A percentile compares a stretch with the other conserved stretches of the same genome.
Conservation (phyloP, 2,113 vertebrate species). For the Gallinago paraguaiae region DNA sequence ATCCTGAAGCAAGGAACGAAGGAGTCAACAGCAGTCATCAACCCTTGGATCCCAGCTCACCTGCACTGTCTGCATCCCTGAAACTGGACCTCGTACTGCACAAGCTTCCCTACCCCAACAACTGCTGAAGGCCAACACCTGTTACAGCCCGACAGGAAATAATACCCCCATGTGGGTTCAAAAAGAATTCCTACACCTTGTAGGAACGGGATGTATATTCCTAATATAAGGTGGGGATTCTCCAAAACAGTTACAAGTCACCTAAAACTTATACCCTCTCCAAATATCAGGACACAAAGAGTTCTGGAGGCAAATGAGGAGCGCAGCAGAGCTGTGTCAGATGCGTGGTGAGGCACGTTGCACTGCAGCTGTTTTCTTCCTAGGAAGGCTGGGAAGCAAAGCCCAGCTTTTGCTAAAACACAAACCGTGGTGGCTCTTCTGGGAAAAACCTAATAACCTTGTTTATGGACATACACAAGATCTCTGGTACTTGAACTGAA, state of each 20-base stretch:
- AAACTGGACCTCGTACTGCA: background rate
- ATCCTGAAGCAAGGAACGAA: background rate
- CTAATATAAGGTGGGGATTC: background rate
- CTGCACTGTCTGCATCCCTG: background rate
- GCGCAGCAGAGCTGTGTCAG: background rate
- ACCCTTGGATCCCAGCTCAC: background rate
- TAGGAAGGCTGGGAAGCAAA: background rate
- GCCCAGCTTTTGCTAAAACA: background rate
- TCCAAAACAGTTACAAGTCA: background rate
- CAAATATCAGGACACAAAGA: background rate
- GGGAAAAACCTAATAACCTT: background rate
- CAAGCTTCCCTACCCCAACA: background rate
- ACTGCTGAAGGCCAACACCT: background rate
- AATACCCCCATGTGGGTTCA: background rate
- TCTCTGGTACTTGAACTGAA: conserved; percentile 21
- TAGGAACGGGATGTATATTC: background rate
- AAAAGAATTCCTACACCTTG: background rate
- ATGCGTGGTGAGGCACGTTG: background rate
- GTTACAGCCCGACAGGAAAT: background rate
- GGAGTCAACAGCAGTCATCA: background rate
- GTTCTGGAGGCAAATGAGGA: background rate
- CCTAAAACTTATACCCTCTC: background rate
- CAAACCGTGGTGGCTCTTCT: background rate
- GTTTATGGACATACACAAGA: background rate
- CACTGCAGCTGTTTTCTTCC: background rate